phyloP scores from a whole-genome alignment of 1,140 invertebrate genomes.

The Matsumurasca onukii region DNA sequence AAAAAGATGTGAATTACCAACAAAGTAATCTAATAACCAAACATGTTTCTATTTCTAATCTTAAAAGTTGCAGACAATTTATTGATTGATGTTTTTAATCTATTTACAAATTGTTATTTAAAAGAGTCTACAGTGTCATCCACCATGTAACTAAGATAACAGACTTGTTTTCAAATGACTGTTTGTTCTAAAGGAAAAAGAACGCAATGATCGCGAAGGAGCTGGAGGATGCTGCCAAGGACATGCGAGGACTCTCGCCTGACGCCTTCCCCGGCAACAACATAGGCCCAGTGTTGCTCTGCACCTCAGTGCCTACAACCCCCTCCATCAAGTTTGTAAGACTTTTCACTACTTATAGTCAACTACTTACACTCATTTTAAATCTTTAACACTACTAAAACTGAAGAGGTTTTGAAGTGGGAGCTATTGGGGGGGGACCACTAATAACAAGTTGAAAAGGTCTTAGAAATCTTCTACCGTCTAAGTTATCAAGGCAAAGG shows the following conservation, averaged over 20 bases:
- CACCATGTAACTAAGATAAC: neutral
- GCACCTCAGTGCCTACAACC: conserved; percentile 67
- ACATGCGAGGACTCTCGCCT: conserved; percentile 57
- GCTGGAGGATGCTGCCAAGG: conserved; percentile 85
- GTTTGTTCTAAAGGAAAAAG: conserved; percentile 68
- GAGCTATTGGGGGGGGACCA: too few relatives aligned
- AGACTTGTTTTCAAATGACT: neutral
- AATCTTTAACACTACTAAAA: too few relatives aligned
- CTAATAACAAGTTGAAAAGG: too few relatives aligned
- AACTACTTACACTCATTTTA: too few relatives aligned
- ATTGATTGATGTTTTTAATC: too few relatives aligned
- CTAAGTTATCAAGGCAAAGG: too few relatives aligned
- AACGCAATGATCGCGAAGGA: conserved; percentile 87
- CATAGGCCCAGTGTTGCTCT: conserved; percentile 51
- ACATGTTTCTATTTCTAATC: too few relatives aligned
- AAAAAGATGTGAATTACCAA: too few relatives aligned
- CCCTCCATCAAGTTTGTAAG: conserved; percentile 74
- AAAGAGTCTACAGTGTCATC: conserved; percentile 19
- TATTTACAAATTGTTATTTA: conserved; percentile 4
- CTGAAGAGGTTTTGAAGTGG: too few relatives aligned
- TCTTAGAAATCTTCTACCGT: too few relatives aligned
- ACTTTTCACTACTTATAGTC: conserved; percentile 44
- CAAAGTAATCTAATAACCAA: too few relatives aligned
- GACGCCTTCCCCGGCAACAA: conserved; percentile 55
- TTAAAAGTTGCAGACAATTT: too few relatives aligned